Base-by-base conservation (phyloP, 2,888 invertebrate genomes). In the Chalcosyrphus nemorum region DNA sequence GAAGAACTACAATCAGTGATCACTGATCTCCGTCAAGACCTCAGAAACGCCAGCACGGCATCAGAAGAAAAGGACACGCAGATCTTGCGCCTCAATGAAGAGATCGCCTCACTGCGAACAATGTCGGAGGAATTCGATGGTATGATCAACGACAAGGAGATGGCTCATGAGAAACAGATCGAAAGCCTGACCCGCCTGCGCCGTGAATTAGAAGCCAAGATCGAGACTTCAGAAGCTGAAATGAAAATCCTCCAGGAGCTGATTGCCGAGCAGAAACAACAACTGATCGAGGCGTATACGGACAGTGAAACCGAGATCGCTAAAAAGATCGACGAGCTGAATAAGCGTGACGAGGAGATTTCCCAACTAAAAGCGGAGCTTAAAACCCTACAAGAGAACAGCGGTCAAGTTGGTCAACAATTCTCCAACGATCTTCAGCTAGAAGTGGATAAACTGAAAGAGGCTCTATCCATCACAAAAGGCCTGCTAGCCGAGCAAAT, bases 31-130 rank as follows among this genome's bases (percentile, higher is more conserved):
- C 92, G 92, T 88, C 88, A 78, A 59, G 86, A 92, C 52, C 90
- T 93, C n/a, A 91, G 91, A 82, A 92, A 92, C 71, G 88, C 93
- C 50, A 92, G 93, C 87, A 87, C 88, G 0, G 91, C 92, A 77
- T 90, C 91, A 71, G 91, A 93, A 54, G 92, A 92, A 74, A 92
- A 92, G 72, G 89, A 91, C n/a, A 91, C 92, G 52, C 92, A 93
- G 87, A 89, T 93, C 87, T 88, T 92, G 71, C 88, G 92, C 87
- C 89, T 93, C 75, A 89, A 90, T 87, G 85, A 90, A 5, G 91
- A 93, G 89, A 50, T 91, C 41, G 29, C 68, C 15, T 86, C 86
- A 13, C 61, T 90, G 0, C 87, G 86, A 24, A 77, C 87, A 45
- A 86, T 89, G 17, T 87, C 88, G 0, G 89, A 89, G 45, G 88